Evolutionary conservation across 2,113 vertebrate genomes (phyloP).

Genomic region (Lutjanus erythropterus): DNA sequence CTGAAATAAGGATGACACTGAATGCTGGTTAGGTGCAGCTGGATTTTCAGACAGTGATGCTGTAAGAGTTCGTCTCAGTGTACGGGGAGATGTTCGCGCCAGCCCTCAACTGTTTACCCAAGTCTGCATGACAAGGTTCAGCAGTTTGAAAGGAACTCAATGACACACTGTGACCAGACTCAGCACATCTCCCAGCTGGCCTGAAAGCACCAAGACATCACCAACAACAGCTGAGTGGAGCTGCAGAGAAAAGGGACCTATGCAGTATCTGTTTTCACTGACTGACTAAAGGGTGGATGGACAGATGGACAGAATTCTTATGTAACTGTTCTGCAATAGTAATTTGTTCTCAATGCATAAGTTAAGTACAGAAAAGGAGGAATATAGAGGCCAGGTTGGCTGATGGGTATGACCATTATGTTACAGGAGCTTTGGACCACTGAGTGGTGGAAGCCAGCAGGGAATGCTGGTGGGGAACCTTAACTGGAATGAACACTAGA

Average conservation of each 20-base stretch:
- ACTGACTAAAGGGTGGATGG: not conserved
- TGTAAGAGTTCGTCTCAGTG: not conserved
- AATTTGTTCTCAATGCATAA: not conserved
- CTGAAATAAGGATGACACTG: not conserved
- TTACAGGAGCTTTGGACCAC: too few species aligned
- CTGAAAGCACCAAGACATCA: slow-evolving; percentile 6
- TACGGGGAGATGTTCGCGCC: not conserved
- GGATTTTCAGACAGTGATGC: not conserved
- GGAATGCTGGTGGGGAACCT: too few species aligned
- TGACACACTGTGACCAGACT: slow-evolving; percentile 15
- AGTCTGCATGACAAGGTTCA: slow-evolving; percentile 31
- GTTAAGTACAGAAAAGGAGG: not conserved
- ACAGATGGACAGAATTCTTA: not conserved
- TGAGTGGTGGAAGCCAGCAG: too few species aligned
- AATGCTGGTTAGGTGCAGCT: not conserved
- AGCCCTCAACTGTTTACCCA: slow-evolving; percentile 11
- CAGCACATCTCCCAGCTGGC: not conserved
- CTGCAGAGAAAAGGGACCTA: not conserved
- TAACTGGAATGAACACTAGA: too few species aligned
- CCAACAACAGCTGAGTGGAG: not conserved
- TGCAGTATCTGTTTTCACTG: too few species aligned
- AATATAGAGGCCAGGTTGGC: too few species aligned
- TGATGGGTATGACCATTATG: too few species aligned
- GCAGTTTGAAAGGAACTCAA: slow-evolving; percentile 14
- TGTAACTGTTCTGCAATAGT: not conserved